Evolutionary conservation across 2,113 vertebrate genomes (phyloP).

Genomic region (Rhagologus leucostigma): DNA sequence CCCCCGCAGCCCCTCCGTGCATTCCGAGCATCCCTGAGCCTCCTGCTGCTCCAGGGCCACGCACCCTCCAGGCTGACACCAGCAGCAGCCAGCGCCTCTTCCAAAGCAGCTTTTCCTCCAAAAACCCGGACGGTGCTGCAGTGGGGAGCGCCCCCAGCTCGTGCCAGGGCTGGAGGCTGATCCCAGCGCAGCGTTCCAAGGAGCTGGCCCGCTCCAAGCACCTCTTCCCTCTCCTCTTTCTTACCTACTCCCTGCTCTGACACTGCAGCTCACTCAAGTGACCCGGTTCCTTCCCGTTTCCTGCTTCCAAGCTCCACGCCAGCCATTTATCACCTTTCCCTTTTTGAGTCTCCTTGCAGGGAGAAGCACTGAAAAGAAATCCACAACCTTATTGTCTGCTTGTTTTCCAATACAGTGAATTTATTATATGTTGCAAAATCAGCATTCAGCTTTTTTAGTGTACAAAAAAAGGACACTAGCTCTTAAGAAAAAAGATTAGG

Average conservation of each 20-base stretch:
- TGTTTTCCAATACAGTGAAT: conserved; percentile 69
- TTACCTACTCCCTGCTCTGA: not conserved
- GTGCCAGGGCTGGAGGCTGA: not conserved
- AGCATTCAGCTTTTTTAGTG: conserved; percentile 72
- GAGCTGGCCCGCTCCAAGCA: not conserved
- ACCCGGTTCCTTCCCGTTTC: not conserved
- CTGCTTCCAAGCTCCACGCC: not conserved
- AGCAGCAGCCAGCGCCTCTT: not conserved
- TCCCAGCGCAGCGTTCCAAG: not conserved
- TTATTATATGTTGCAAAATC: conserved; percentile 77
- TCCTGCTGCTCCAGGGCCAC: not conserved
- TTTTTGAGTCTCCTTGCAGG: not conserved
- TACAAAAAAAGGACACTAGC: conserved; percentile 71
- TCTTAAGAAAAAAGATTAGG: conserved; percentile 73
- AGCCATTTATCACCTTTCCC: conserved; percentile 7
- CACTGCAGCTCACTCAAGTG: not conserved
- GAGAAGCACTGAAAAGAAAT: conserved; percentile 4
- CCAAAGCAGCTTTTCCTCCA: not conserved
- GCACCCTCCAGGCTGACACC: not conserved
- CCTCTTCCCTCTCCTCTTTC: not conserved
- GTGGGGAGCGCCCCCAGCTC: not conserved
- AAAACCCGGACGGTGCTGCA: rapidly evolving
- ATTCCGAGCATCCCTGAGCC: not conserved
- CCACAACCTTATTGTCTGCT: not conserved
- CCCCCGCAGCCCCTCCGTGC: not conserved